Conservation (phyloP, 2,113 vertebrate genomes). For the Otus sunia region DNA sequence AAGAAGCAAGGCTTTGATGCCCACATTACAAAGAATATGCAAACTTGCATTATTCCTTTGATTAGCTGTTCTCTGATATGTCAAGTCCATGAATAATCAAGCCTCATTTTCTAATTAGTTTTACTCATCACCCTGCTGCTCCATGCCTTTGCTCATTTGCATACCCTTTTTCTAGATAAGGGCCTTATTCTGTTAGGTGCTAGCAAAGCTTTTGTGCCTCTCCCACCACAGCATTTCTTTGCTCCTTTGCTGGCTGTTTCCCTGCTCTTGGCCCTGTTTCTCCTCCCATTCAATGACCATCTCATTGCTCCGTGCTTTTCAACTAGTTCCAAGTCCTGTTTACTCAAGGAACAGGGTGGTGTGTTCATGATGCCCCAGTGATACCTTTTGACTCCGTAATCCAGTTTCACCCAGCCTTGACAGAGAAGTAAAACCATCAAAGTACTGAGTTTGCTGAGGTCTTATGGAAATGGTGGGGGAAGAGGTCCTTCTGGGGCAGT, state of each 20-base stretch:
- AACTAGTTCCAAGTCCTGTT: neutral
- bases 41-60: constrained; percentile 42
- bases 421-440: neutral
- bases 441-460: neutral
- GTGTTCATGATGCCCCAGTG: accelerated
- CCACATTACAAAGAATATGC: constrained; percentile 30
- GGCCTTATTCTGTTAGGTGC: neutral
- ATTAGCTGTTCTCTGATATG: constrained; percentile 45
- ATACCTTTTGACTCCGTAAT: neutral
- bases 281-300: neutral
- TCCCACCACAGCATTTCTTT: neutral
- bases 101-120: constrained; percentile 60
- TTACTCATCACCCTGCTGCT: constrained; percentile 42
- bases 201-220: neutral
- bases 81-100: constrained; percentile 61
- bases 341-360: neutral
- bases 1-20: constrained; percentile 15
- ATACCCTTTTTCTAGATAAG: neutral
- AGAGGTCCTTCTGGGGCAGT: neutral
- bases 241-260: neutral
- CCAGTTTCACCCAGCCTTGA: neutral
- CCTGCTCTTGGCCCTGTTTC: neutral
- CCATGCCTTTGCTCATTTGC: constrained; percentile 27
- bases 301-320: neutral
- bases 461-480: neutral